Base-by-base conservation (phyloP, 2,888 invertebrate species). In the Aproaerema taeniolella region DNA sequence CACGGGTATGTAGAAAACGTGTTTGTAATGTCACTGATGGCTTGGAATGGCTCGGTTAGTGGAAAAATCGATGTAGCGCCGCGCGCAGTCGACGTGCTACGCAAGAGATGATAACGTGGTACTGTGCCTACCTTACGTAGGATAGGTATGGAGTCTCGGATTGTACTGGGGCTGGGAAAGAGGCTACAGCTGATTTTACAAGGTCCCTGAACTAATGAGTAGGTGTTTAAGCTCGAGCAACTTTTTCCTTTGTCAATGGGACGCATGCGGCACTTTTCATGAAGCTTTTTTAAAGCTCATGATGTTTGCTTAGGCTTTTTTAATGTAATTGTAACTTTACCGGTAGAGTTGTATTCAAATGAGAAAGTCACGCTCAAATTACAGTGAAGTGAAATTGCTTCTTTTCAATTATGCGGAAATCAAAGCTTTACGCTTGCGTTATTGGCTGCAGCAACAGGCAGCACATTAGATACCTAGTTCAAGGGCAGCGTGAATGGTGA, bases 41-140 rank as follows among this genome's bases (percentile, higher is more conserved):
- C 66, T 72, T 58, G 61, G 64, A 80, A 76, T 77, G 76, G 65
- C 65, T 75, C 77, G 76, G 74, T 72, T 77, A 51, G 72, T 67
- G 73, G 76, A 74, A 82, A 83, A 83, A 83, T 81, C 83, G 81
- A 81, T 82, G 66, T 47, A 53, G 64, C 71, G 81, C 65, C 74
- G 80, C 79, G 83, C 83, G 83, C 83, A 81, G 59, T 62, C 62
- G 53, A 52, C 58, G 60, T 62, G 58, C 38, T 36, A 33, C 15
- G 38, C 34, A 33, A 20, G 25, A 17, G 41, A 42, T n/a, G 54
- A 55, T 53, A 49, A 37, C 49, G 37, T 40, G 28, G 31, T 36
- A 11, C 35, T 25, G 15, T 2, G 15, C n/a, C 12, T 33, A 9
- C 14, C n/a, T 2, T 34, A 28, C 26, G 26, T 36, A 36, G 11